Evolutionary conservation across 92 coral and sea anemone genomes (phyloP).

Genomic region (Phenganax subtilis): DNA sequence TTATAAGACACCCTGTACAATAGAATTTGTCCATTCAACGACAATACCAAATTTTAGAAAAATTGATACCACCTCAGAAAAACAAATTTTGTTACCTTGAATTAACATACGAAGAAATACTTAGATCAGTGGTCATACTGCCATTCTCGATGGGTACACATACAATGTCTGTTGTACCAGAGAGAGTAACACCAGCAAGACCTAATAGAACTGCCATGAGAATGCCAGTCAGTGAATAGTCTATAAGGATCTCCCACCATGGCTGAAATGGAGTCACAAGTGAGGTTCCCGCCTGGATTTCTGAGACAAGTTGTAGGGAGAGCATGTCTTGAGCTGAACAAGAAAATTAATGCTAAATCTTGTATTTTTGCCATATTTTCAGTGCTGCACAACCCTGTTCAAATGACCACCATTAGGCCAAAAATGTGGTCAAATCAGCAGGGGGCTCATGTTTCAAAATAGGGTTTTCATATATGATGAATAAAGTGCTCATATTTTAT

Average conservation of each 20-base stretch:
- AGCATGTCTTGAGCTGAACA: conserved; percentile 11
- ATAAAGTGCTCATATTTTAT: too few species aligned
- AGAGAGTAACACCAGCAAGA: conserved; percentile 35
- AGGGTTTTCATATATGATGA: too few species aligned
- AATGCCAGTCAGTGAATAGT: conserved; percentile 36
- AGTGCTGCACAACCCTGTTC: too few species aligned
- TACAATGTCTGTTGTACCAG: conserved; percentile 23
- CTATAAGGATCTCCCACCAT: conserved; percentile 39
- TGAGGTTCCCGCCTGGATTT: conserved; percentile 34
- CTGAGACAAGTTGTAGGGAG: conserved; percentile 36
- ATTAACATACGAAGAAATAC: conserved; percentile 20
- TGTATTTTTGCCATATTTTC: too few species aligned
- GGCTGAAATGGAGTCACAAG: conserved; percentile 40
- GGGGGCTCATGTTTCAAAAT: too few species aligned
- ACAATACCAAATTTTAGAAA: too few species aligned
- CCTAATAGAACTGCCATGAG: conserved; percentile 32
- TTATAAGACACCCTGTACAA: too few species aligned
- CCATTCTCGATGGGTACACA: conserved; percentile 18
- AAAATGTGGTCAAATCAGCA: too few species aligned
- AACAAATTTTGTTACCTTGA: neutral
- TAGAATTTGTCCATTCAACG: too few species aligned
- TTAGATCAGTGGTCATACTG: conserved; percentile 16
- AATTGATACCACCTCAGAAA: too few species aligned
- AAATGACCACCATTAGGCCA: too few species aligned
- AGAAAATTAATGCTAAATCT: neutral